Evolutionary conservation across 1,140 invertebrate species (phyloP).

Genomic region (Cotesia chilonis): DNA sequence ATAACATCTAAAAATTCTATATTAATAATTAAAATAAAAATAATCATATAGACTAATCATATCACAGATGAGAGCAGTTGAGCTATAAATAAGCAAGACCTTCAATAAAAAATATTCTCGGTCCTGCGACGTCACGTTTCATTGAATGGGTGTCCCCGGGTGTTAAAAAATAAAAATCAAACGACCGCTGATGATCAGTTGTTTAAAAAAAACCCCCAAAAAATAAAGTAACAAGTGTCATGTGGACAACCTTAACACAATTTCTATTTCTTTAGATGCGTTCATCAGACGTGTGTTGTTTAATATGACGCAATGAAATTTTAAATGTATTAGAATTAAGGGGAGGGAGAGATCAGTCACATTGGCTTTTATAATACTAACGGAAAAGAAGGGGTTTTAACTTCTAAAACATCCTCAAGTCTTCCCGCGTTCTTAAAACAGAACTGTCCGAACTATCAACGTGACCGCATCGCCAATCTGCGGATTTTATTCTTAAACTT

Average conservation of each 20-base stretch:
- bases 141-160: constrained; percentile 8
- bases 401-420: constrained; percentile 2
- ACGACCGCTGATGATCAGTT: background rate
- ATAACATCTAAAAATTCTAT: no score
- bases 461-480: constrained; percentile 53
- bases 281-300: constrained; percentile 32
- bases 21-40: no score
- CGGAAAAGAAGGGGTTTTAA: constrained; percentile 24
- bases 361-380: constrained; percentile 7
- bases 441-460: constrained; percentile 63
- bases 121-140: constrained; percentile 24
- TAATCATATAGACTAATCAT: no score
- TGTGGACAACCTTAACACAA: constrained; percentile 53
- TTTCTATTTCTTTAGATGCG: constrained; percentile 56
- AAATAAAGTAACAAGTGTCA: constrained; percentile 33
- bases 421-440: constrained; percentile 42
- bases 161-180: constrained; percentile 22
- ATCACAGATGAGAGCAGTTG: background rate
- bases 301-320: constrained; percentile 39
- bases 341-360: constrained; percentile 25
- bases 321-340: background rate
- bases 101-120: constrained; percentile 24
- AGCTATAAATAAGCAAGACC: constrained; percentile 26
- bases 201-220: constrained; percentile 12
- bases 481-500: background rate